These are phyloP conservation scores for Dicyrtoma fusca DNA, from an alignment of 2,888 invertebrate genomes.

Conservation along the genomic window DNA sequence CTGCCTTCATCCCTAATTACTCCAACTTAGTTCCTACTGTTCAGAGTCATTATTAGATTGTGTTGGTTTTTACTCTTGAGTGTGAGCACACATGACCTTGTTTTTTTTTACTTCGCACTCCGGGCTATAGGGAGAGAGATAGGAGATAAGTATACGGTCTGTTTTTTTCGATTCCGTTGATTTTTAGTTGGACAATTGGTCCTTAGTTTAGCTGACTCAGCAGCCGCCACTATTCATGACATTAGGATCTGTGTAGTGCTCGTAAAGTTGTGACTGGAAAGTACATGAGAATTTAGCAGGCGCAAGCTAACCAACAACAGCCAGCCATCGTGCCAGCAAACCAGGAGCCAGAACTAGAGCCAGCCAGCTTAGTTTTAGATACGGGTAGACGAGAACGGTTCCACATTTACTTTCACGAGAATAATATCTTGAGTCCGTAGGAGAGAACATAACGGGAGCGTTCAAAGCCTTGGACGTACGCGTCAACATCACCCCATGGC, in stretches of 20 bases:
- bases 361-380: no score
- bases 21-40: background rate
- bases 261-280: slow-evolving; percentile 27
- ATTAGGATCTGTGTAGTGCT: slow-evolving; percentile 6
- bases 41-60: no score
- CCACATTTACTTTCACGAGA: no score
- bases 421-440: no score
- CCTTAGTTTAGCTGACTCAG: slow-evolving; percentile 7
- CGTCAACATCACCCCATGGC: background rate
- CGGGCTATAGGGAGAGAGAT: background rate
- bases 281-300: background rate
- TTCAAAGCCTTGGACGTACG: background rate
- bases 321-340: background rate
- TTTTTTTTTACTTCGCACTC: no score
- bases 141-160: no score
- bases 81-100: background rate
- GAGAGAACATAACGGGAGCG: background rate
- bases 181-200: slow-evolving; percentile 19
- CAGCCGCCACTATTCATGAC: slow-evolving; percentile 22
- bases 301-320: background rate
- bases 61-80: background rate
- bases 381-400: no score
- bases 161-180: slow-evolving; percentile 13
- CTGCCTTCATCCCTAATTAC: background rate
- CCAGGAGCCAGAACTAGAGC: background rate